Conservation (phyloP, 2,797 vertebrate species). For the Fringilla coelebs region DNA sequence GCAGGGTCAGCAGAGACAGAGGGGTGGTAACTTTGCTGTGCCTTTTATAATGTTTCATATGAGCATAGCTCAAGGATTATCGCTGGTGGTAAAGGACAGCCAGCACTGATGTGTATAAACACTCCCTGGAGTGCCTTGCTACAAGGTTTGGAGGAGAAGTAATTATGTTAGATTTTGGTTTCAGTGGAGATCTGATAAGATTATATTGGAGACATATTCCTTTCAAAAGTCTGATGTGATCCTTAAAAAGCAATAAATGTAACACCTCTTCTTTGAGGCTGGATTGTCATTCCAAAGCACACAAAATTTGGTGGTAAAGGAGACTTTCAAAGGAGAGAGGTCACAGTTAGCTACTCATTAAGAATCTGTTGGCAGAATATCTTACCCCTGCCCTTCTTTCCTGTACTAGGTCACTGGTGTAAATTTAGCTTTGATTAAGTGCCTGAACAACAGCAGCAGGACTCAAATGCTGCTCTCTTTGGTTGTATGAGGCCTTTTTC, state of each 20-base stretch:
- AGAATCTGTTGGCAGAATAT: background rate
- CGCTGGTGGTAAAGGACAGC: constrained; percentile 38
- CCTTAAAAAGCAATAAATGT: constrained; percentile 5
- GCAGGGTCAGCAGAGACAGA: background rate
- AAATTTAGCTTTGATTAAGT: background rate
- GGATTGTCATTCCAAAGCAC: background rate
- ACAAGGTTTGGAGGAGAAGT: constrained; percentile 39
- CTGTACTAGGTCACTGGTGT: background rate
- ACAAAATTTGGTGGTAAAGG: background rate
- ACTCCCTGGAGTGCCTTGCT: constrained; percentile 15
- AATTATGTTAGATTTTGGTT: constrained; percentile 52
- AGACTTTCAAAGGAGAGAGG: background rate
- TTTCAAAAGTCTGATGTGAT: constrained; percentile 33
- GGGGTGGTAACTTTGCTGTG: constrained; percentile 25
- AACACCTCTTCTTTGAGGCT: background rate
- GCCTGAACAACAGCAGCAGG: background rate
- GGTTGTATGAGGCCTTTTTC: background rate
- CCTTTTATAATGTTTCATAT: constrained; percentile 11
- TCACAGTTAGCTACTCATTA: background rate
- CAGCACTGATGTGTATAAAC: constrained; percentile 11
- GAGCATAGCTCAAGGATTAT: constrained; percentile 38
- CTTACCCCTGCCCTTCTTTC: background rate
- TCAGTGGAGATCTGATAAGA: constrained; percentile 49
- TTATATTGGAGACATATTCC: constrained; percentile 35
- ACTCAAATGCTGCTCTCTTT: background rate